A percentile compares a stretch with the other conserved stretches of the same genome.
Evolutionary conservation across 1,140 invertebrate species (phyloP).

Genomic region (Halesus radiatus): DNA sequence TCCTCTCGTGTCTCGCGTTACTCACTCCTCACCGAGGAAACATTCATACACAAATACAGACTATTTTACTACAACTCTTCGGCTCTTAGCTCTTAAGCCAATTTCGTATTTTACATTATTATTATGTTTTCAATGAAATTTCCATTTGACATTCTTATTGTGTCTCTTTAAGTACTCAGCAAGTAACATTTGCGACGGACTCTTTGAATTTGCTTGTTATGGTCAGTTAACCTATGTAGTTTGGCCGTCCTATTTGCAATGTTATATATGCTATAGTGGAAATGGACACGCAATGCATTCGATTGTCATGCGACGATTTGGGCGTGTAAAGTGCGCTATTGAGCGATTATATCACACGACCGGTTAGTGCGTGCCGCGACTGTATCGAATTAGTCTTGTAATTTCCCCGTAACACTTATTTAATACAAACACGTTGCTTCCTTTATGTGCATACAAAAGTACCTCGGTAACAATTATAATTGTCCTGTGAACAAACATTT

Average conservation of each 20-base stretch:
- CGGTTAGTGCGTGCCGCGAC: not conserved
- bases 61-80: too few relatives aligned
- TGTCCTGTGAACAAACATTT: too few relatives aligned
- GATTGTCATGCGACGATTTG: constrained; percentile 12
- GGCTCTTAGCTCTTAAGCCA: too few relatives aligned
- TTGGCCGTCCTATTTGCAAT: constrained; percentile 31
- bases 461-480: too few relatives aligned
- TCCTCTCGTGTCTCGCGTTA: not conserved
- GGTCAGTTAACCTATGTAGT: constrained; percentile 1
- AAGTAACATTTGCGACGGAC: constrained; percentile 17
- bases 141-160: not conserved
- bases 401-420: too few relatives aligned
- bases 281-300: constrained; percentile 27
- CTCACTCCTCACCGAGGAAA: not conserved
- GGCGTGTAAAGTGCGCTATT: not conserved
- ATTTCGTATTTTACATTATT: too few relatives aligned
- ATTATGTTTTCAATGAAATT: not conserved
- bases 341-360: constrained; percentile 11
- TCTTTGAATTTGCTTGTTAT: not conserved
- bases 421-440: too few relatives aligned
- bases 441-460: too few relatives aligned
- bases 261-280: too few relatives aligned
- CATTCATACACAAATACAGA: not conserved
- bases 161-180: not conserved
- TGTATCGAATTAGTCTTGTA: too few relatives aligned